These are phyloP conservation scores for Phragmatobia fuliginosa DNA, from an alignment of 2,888 invertebrate species.

Conservation along the genomic window DNA sequence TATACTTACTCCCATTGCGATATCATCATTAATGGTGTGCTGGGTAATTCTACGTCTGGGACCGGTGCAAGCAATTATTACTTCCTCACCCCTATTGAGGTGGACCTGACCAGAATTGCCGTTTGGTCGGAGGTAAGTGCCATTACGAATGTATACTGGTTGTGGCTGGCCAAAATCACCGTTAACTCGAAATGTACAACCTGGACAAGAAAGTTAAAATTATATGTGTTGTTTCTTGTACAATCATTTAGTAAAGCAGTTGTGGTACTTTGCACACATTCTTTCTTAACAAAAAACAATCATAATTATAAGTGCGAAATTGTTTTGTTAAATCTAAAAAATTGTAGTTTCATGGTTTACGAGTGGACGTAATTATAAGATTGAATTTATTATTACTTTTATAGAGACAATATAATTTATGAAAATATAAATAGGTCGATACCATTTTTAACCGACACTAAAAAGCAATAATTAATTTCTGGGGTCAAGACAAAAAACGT, in stretches of 20 bases:
- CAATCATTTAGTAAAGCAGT: not conserved
- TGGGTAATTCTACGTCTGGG: slow-evolving; percentile 66
- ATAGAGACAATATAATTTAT: too few relatives aligned
- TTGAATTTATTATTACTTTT: too few relatives aligned
- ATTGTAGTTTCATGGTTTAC: too few relatives aligned
- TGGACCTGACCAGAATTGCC: slow-evolving; percentile 70
- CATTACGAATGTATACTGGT: slow-evolving; percentile 84
- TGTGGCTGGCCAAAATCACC: slow-evolving; percentile 86
- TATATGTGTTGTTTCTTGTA: not conserved
- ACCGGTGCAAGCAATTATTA: slow-evolving; percentile 72
- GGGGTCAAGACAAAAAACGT: too few relatives aligned
- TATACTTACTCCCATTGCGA: slow-evolving; percentile 33
- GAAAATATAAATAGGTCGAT: too few relatives aligned
- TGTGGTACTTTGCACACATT: not conserved
- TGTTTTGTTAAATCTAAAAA: too few relatives aligned
- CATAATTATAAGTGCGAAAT: too few relatives aligned
- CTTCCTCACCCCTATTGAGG: slow-evolving; percentile 66
- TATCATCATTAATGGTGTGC: slow-evolving; percentile 59
- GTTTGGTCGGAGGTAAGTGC: slow-evolving; percentile 64
- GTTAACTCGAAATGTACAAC: slow-evolving; percentile 78
- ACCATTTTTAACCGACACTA: too few relatives aligned
- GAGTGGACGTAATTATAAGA: too few relatives aligned
- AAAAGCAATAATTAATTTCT: too few relatives aligned
- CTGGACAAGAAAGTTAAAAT: slow-evolving; percentile 42
- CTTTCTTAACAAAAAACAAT: too few relatives aligned